Base-by-base conservation (phyloP, 2,797 vertebrate species). In the Lindbergichthys nudifrons region DNA sequence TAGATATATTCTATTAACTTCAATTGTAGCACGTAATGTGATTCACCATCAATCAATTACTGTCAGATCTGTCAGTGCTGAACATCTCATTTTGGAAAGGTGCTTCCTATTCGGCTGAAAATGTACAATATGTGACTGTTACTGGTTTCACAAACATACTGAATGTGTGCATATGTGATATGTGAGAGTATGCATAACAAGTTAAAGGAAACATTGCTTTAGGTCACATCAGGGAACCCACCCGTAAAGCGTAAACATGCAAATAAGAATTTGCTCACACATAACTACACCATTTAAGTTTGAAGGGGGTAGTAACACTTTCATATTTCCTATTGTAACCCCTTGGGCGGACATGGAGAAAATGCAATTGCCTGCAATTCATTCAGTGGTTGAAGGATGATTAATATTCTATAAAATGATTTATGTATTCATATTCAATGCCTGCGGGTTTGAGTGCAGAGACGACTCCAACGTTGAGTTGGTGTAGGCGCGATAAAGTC, bases 351-450 rank as follows among this genome's bases (percentile, higher is more conserved):
- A 82, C 79, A 71, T 58, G 61, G 62, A 70, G 70, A 83, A 84
- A 81, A 73, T 73, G 78, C 84, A 84, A 50, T 42, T 70, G 75
- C 79, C 69, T 82, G 76, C 74, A 82, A 77, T 87, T 89, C 78
- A 83, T 84, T 76, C 68, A 69, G 54, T 62, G 70, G 65, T 47
- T 56, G 77, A 82, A 64, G 65, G 66, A 83, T 82, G 81, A 90
- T 93, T 90, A 92, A 89, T 92, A 91, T 92, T 92, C 82, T 77
- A 80, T 82, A 86, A 87, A 89, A 88, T 77, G 59, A 68, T 88
- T 89, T 79, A 87, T 85, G 71, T 82, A 87, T 88, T 89, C 86
- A 57, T 67, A 70, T 84, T 84, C 52, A 65, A 75, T 80, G 83
- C 88, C 87, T 63, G 54, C 21, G 56, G 87, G 69, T 70, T 39